These are phyloP conservation scores for Odontamblyopus lacepedii DNA, from an alignment of 2,797 vertebrate species.

Conservation along the genomic window DNA sequence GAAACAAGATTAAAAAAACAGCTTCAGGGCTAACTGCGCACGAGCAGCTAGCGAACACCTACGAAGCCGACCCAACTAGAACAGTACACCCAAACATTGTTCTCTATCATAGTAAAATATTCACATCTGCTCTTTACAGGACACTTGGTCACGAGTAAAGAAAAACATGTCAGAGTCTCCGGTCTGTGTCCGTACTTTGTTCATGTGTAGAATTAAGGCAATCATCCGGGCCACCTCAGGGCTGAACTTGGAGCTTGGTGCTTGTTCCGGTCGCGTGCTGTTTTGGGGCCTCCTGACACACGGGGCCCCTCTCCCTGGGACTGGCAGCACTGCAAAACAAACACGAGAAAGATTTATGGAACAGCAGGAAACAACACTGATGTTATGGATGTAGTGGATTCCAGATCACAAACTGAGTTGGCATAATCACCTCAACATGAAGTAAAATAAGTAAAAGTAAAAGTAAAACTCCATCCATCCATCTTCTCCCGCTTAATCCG, in stretches of 20 bases:
- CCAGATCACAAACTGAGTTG: too few relatives aligned
- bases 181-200: conserved; percentile 74
- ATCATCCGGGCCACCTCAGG: conserved; percentile 75
- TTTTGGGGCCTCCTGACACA: conserved; percentile 61
- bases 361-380: neutral
- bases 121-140: conserved; percentile 82
- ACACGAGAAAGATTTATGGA: conserved; percentile 49
- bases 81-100: conserved; percentile 77
- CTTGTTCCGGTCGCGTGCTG: conserved; percentile 58
- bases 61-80: conserved; percentile 77
- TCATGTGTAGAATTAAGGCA: conserved; percentile 84
- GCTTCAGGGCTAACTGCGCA: conserved; percentile 68
- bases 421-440: too few relatives aligned
- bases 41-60: conserved; percentile 72
- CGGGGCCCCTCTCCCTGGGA: conserved; percentile 56
- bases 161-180: conserved; percentile 73
- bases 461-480: too few relatives aligned
- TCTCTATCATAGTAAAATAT: conserved; percentile 86
- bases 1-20: conserved; percentile 75
- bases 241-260: conserved; percentile 11
- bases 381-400: neutral
- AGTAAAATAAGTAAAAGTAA: too few relatives aligned
- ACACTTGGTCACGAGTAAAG: conserved; percentile 79
- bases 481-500: too few relatives aligned
- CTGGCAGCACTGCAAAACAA: conserved; percentile 71